Evolutionary conservation across 2,888 invertebrate genomes (phyloP), one percentile per base, ranked within the genome.

Genomic region (Xestia c-nigrum): DNA sequence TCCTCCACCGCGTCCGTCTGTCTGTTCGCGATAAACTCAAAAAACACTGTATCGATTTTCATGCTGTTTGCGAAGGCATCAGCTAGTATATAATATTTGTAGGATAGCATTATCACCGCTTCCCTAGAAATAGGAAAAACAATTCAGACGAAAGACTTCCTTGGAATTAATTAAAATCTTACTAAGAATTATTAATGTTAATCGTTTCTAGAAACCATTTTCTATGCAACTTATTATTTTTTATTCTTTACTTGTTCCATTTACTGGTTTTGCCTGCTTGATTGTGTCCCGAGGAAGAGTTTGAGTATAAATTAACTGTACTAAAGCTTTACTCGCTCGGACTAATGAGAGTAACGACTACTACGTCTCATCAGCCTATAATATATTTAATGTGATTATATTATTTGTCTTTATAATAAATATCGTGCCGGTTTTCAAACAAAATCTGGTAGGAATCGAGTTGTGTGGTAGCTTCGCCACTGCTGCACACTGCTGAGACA

Each of bases 101-200:
- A 3, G 31, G 31, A 31, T 31, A 31, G 31, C 31, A 31, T 31
- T 31, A 31, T 31, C 31, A 31, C 1, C 31, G 38, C 19, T 38
- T 47, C 4, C 19, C 31, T 19, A 16, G 5, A 50, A 38, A n/a
- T 19, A 4, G 10, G 3, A 7, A n/a, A 72, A 46, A 19, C 5
- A 19, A 73, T 55, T 38, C 73, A 72, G n/a, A 52, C 31, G 21
- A n/a, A 31, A 72, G 31, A 73, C 19, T 57, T 38, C 12, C 69
- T 43, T 38, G 43, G 40, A 69, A 69, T 24, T 3, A 5, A 12
- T 66, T 16, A 70, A 16, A 16, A 46, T 55, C 5, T 4, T n/a
- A 55, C n/a, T 38, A 52, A n/a, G 14, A 40, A 64, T 31, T 31
- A 3, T 43, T 57, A 5, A 50, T 50, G 21, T 40, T 46, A 63